These are phyloP conservation scores for Neogobius melanostomus DNA, from an alignment of 2,113 vertebrate genomes.

Conservation along the genomic window DNA sequence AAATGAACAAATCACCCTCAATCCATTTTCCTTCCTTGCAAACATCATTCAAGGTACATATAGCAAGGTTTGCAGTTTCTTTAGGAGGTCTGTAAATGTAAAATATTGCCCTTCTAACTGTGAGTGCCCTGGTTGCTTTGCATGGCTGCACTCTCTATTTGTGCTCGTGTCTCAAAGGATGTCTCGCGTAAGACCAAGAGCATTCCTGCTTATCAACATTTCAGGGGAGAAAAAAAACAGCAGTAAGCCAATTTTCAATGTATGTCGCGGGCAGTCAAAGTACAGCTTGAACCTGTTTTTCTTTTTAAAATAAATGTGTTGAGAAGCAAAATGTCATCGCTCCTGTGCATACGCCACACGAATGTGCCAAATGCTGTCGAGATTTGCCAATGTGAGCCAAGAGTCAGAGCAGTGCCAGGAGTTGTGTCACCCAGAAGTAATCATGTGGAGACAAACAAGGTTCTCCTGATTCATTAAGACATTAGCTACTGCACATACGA, in stretches of 20 bases:
- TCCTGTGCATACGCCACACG: conserved; percentile 31
- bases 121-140: conserved; percentile 51
- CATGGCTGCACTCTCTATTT: conserved; percentile 68
- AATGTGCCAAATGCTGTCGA: conserved; percentile 53
- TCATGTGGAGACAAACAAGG: conserved; percentile 46
- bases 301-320: conserved; percentile 29
- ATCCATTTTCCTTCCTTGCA: conserved; percentile 26
- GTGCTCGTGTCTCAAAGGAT: conserved; percentile 60
- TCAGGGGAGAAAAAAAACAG: conserved; percentile 14
- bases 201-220: conserved; percentile 50
- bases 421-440: conserved; percentile 57
- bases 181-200: conserved; percentile 55
- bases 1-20: conserved; percentile 32
- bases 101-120: conserved; percentile 63
- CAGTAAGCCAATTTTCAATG: conserved; percentile 47
- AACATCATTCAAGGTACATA: conserved; percentile 34
- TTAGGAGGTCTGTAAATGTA: conserved; percentile 67
- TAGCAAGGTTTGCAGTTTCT: conserved; percentile 67
- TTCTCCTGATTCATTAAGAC: conserved; percentile 38
- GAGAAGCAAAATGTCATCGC: conserved; percentile 37
- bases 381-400: conserved; percentile 47
- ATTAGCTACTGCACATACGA: not conserved
- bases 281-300: conserved; percentile 37
- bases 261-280: conserved; percentile 29
- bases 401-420: conserved; percentile 47